Conservation (phyloP, 2,113 vertebrate species). For the Monarcha castaneiventris region DNA sequence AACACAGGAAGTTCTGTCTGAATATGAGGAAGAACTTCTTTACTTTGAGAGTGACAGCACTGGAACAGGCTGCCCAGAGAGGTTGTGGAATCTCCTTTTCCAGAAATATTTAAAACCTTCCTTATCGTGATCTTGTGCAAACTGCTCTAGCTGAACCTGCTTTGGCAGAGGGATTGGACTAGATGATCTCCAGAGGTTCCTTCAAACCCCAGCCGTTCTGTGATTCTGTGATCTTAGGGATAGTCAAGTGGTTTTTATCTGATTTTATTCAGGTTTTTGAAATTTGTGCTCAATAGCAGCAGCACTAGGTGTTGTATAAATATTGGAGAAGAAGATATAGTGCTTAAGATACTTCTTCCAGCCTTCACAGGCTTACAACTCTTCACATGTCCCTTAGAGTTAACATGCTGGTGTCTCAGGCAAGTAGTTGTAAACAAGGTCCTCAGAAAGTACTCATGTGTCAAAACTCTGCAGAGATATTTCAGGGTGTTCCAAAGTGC, state of each 20-base stretch:
- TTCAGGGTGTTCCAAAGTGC: background rate
- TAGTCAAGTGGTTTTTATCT: background rate
- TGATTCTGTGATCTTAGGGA: background rate
- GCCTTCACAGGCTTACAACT: accelerated
- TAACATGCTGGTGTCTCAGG: background rate
- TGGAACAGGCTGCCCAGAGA: background rate
- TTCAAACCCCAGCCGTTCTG: background rate
- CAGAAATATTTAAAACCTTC: background rate
- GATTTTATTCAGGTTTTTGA: background rate
- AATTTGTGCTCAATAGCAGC: background rate
- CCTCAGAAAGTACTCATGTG: background rate
- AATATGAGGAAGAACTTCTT: background rate
- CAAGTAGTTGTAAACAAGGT: background rate
- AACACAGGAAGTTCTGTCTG: background rate
- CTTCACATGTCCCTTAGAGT: background rate
- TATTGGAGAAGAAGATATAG: background rate
- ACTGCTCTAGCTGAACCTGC: background rate
- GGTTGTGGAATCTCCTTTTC: background rate
- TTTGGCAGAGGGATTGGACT: background rate
- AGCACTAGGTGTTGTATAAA: background rate
- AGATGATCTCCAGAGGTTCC: background rate
- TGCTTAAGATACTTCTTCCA: background rate
- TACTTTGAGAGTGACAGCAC: background rate
- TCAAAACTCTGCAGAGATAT: background rate
- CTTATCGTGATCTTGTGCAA: background rate